Percentiles rank a stretch among this genome's conserved stretches.
These are phyloP conservation scores for Arion vulgaris DNA, from an alignment of 1,140 invertebrate species.

Conservation along the genomic window DNA sequence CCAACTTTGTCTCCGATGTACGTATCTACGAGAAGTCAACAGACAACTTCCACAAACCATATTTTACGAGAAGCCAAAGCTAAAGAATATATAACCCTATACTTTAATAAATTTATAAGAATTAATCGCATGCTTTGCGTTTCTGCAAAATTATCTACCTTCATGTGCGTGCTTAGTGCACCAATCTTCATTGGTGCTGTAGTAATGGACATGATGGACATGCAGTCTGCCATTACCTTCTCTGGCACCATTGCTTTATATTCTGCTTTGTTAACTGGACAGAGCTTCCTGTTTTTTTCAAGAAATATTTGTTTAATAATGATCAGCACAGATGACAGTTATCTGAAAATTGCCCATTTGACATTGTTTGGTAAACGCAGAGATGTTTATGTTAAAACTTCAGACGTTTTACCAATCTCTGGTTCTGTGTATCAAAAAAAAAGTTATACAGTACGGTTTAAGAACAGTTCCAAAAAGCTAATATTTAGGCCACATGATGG, in stretches of 20 bases:
- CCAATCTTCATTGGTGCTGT: background rate
- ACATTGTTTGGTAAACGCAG: background rate
- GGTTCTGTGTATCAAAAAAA: background rate
- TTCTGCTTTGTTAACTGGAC: background rate
- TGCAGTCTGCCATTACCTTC: background rate
- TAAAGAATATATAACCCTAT: background rate
- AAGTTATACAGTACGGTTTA: background rate
- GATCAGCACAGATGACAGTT: background rate
- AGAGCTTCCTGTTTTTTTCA: background rate
- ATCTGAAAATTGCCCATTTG: slow-evolving; percentile 4
- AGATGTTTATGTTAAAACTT: slow-evolving; percentile 14
- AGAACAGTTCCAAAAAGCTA: background rate
- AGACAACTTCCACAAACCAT: background rate
- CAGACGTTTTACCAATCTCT: background rate
- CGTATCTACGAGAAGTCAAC: background rate
- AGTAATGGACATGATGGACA: background rate
- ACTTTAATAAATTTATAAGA: background rate
- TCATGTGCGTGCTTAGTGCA: no score
- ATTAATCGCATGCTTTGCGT: background rate
- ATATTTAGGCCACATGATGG: background rate
- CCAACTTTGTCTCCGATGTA: background rate
- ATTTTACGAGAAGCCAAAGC: background rate
- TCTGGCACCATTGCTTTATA: background rate
- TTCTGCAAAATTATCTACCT: background rate
- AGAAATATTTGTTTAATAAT: slow-evolving; percentile 4